Percentiles rank a stretch among this genome's conserved stretches.
These are phyloP conservation scores for Pristionchus pacificus DNA, from an alignment of 1,140 invertebrate genomes.

Conservation along the genomic window DNA sequence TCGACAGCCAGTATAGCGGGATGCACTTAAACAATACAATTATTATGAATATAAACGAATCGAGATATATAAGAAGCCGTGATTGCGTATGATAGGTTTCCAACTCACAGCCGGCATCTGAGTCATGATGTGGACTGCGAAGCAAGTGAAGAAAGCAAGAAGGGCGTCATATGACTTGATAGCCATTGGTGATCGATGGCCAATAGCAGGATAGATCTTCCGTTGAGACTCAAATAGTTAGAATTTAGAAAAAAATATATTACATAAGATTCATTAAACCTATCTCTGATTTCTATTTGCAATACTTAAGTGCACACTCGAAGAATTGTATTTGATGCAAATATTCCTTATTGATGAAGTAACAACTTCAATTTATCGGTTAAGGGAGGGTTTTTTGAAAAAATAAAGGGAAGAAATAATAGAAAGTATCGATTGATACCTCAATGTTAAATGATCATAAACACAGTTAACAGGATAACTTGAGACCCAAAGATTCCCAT, in stretches of 20 bases:
- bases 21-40: constrained; percentile 47
- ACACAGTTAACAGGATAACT: no score
- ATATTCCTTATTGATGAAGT: no score
- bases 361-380: no score
- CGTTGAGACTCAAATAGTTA: constrained; percentile 41
- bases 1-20: constrained; percentile 46
- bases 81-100: constrained; percentile 1
- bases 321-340: no score
- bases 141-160: constrained; percentile 38
- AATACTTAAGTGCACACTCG: no score
- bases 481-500: no score
- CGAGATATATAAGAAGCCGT: neutral
- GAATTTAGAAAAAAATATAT: neutral
- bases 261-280: constrained; percentile 1
- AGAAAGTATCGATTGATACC: no score
- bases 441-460: no score
- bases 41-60: neutral
- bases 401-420: no score
- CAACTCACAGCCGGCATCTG: constrained; percentile 40
- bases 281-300: neutral
- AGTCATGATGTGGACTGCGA: constrained; percentile 43
- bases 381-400: no score
- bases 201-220: constrained; percentile 40
- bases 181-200: constrained; percentile 26
- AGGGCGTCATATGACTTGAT: constrained; percentile 39